Evolutionary conservation across 2,113 vertebrate species (phyloP).

Genomic region (Panthera leo): DNA sequence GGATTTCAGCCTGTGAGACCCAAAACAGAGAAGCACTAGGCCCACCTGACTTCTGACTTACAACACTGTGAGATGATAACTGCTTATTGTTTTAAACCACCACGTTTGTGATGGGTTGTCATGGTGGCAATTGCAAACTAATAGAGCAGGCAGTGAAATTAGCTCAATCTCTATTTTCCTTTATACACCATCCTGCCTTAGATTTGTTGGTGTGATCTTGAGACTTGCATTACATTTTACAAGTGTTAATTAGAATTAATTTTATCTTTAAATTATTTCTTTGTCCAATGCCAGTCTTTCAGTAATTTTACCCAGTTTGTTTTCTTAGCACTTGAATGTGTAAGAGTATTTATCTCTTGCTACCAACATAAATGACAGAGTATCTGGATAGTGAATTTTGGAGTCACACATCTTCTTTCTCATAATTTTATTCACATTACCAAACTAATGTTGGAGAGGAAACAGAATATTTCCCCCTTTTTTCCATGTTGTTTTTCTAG

Average conservation of each 20-base stretch:
- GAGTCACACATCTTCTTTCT: neutral
- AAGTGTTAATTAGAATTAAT: slow-evolving; percentile 11
- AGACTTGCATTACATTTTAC: neutral
- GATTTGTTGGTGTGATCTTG: neutral
- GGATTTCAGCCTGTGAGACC: neutral
- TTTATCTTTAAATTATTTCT: slow-evolving; percentile 27
- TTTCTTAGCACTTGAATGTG: slow-evolving; percentile 9
- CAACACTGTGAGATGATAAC: neutral
- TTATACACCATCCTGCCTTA: neutral
- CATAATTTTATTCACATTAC: neutral
- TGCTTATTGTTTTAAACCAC: neutral
- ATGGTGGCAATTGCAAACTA: neutral
- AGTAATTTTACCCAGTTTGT: slow-evolving; percentile 10
- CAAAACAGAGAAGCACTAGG: neutral
- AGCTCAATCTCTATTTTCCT: neutral
- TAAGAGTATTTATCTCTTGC: slow-evolving; percentile 46
- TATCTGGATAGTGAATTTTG: neutral
- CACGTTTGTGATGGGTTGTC: neutral
- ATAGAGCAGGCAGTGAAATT: neutral
- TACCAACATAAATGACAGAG: neutral
- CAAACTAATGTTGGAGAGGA: neutral
- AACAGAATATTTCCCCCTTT: neutral
- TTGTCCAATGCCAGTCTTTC: neutral
- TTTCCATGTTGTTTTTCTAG: neutral
- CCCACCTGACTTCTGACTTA: neutral